Percentiles rank a stretch among this genome's conserved stretches.
Conservation (phyloP, 2,113 vertebrate genomes). For the Tapirus terrestris region DNA sequence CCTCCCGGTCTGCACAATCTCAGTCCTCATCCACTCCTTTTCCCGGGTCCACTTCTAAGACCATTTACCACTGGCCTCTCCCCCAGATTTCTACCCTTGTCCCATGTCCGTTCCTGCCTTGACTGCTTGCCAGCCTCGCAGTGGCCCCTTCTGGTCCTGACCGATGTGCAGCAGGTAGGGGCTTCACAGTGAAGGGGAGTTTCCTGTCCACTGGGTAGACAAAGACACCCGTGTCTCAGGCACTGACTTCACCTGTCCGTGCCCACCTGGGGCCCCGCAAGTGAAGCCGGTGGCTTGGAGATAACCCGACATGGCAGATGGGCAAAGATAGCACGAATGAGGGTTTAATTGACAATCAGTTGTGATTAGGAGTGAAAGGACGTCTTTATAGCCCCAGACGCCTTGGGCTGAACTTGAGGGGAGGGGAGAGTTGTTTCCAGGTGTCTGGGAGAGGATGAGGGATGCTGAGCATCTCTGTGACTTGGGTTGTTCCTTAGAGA, state of each 20-base stretch:
- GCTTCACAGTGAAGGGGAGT: not conserved
- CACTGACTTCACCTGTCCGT: conserved; percentile 82
- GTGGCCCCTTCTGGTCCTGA: not conserved
- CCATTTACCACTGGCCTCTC: no score
- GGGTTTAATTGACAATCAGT: conserved; percentile 90
- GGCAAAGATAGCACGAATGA: conserved; percentile 87
- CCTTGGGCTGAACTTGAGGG: not conserved
- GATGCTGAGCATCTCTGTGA: not conserved
- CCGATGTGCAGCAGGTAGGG: not conserved
- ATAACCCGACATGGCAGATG: conserved; percentile 88
- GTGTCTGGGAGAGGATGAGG: not conserved
- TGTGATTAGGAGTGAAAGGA: conserved; percentile 87
- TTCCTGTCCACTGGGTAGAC: not conserved
- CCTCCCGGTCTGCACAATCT: not conserved
- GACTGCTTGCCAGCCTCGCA: fast-evolving
- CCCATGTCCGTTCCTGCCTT: not conserved
- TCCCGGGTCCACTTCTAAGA: not conserved
- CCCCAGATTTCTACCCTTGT: not conserved
- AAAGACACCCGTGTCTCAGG: not conserved
- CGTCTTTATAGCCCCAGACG: conserved; percentile 81
- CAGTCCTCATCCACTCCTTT: not conserved
- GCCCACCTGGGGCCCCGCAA: conserved; percentile 82
- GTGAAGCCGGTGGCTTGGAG: conserved; percentile 79
- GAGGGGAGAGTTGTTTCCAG: not conserved
- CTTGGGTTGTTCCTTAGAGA: not conserved